phyloP scores from a whole-genome alignment of 2,113 vertebrate species.

The Mionectes macconnelli region DNA sequence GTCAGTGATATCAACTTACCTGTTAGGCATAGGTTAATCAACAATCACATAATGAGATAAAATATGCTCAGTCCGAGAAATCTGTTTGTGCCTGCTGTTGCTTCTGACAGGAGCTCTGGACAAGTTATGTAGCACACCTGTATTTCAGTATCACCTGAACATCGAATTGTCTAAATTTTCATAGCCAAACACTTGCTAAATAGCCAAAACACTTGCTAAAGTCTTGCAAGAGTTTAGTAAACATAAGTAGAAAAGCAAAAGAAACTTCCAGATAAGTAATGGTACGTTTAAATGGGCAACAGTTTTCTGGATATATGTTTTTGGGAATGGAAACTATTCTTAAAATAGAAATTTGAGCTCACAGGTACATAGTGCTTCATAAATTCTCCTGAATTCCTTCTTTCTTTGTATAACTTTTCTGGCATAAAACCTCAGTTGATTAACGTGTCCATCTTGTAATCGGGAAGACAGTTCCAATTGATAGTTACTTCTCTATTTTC shows the following conservation, averaged over 20 bases:
- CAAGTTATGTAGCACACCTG: background rate
- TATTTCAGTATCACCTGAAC: background rate
- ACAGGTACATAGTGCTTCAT: background rate
- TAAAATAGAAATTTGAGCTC: background rate
- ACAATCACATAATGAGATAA: background rate
- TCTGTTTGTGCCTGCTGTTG: background rate
- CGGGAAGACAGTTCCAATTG: background rate
- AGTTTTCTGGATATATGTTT: background rate
- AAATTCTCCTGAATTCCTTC: background rate
- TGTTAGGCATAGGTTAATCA: conserved; percentile 24
- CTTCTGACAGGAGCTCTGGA: background rate
- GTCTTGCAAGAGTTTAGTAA: background rate
- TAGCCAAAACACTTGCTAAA: background rate
- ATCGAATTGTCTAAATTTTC: background rate
- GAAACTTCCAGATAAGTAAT: background rate
- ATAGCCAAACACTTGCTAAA: background rate
- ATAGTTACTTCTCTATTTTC: conserved; percentile 10
- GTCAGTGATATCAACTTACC: background rate
- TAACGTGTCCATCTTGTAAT: background rate
- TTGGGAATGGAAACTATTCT: background rate
- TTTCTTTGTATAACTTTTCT: background rate
- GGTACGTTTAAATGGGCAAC: background rate
- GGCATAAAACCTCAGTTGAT: background rate
- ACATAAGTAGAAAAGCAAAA: background rate
- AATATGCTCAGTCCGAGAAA: background rate